phyloP scores from a whole-genome alignment of 2,888 invertebrate genomes.

The Erpobdella octoculata region DNA sequence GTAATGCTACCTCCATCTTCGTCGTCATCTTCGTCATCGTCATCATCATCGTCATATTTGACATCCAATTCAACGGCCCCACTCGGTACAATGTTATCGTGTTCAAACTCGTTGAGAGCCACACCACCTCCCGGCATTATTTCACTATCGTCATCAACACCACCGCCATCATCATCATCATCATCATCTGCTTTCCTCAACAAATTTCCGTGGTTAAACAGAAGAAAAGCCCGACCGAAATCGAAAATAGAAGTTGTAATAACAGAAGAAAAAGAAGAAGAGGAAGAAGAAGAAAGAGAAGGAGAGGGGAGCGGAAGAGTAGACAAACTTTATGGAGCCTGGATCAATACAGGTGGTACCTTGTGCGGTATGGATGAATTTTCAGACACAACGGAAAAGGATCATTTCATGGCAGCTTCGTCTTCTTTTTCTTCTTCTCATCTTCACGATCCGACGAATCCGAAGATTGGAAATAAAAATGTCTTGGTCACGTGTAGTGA shows the following conservation, averaged over 20 bases:
- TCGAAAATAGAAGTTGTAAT: not conserved
- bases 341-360: too few relatives aligned
- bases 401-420: too few relatives aligned
- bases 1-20: not conserved
- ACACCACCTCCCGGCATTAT: not conserved
- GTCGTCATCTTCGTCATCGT: not conserved
- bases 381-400: too few relatives aligned
- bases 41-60: slow-evolving; percentile 5
- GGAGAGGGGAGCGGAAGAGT: too few relatives aligned
- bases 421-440: too few relatives aligned
- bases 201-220: not conserved
- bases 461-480: too few relatives aligned
- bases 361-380: too few relatives aligned
- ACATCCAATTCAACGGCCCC: not conserved
- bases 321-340: too few relatives aligned
- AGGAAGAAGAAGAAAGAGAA: too few relatives aligned
- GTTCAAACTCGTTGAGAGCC: not conserved
- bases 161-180: not conserved
- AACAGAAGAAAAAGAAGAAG: not conserved
- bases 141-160: not conserved
- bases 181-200: slow-evolving; percentile 11
- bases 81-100: not conserved
- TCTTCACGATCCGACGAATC: too few relatives aligned
- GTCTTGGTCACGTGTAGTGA: too few relatives aligned
- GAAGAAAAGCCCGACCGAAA: not conserved